phyloP scores from a whole-genome alignment of 2,113 vertebrate species.

The Turdus rufiventris region DNA sequence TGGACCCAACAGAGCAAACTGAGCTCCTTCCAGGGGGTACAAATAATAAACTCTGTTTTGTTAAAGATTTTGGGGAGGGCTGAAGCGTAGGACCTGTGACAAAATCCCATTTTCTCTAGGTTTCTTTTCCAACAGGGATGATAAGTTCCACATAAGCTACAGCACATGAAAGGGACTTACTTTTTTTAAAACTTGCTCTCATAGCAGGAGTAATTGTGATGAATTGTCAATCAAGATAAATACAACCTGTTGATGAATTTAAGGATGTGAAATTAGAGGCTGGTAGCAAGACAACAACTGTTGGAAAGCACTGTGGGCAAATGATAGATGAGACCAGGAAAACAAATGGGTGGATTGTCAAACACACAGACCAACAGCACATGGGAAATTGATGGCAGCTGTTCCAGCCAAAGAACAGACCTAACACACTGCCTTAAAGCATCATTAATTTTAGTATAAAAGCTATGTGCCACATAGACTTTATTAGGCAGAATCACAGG shows the following conservation, averaged over 20 bases:
- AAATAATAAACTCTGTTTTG: background rate
- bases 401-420: background rate
- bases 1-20: background rate
- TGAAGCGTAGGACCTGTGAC: background rate
- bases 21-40: background rate
- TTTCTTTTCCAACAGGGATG: background rate
- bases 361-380: background rate
- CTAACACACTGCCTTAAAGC: constrained; percentile 2
- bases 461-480: constrained; percentile 8
- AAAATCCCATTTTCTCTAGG: background rate
- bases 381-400: constrained; percentile 35
- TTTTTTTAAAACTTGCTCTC: background rate
- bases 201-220: background rate
- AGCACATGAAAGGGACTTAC: background rate
- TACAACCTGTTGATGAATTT: background rate
- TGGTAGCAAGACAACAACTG: background rate
- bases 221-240: constrained; percentile 2
- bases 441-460: constrained; percentile 46
- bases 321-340: constrained; percentile 34
- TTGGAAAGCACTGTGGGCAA: background rate
- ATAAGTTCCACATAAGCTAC: background rate
- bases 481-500: constrained; percentile 27
- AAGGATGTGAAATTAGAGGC: constrained; percentile 7
- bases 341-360: constrained; percentile 41
- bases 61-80: background rate